These are phyloP conservation scores for Leucoma salicis DNA, from an alignment of 2,888 invertebrate genomes.

Conservation along the genomic window DNA sequence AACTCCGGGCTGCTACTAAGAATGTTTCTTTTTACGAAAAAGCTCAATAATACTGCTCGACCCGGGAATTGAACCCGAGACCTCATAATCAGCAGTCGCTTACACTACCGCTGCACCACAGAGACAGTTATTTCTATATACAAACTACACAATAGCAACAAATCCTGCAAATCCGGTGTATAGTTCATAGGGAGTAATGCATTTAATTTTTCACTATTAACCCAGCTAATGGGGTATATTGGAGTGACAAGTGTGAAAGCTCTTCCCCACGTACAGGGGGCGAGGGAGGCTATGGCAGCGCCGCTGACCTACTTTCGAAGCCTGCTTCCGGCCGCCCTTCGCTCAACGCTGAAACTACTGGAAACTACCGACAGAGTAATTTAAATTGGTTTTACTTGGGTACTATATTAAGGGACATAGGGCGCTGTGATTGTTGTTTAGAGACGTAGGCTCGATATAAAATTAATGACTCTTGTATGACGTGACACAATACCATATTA, in stretches of 20 bases:
- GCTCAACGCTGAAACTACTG: constrained; percentile 43
- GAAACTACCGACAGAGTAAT: constrained; percentile 41
- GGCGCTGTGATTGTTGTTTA: too few species aligned
- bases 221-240: constrained; percentile 32
- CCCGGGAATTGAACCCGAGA: too few species aligned
- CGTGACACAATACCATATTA: too few species aligned
- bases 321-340: constrained; percentile 42
- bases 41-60: too few species aligned
- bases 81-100: too few species aligned
- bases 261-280: constrained; percentile 12
- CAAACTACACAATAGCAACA: background rate
- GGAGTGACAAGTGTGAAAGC: constrained; percentile 36
- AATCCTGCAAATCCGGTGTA: background rate
- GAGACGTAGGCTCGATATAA: too few species aligned
- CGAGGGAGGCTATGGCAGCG: constrained; percentile 22
- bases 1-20: too few species aligned
- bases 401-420: too few species aligned
- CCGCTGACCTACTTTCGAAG: constrained; percentile 45
- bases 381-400: constrained; percentile 31
- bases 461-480: too few species aligned
- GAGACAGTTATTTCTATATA: too few species aligned
- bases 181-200: constrained; percentile 13
- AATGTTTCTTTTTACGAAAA: too few species aligned
- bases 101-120: too few species aligned
- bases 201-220: constrained; percentile 38